Conservation (phyloP, 2,113 vertebrate species). For the Tragulus kanchil region DNA sequence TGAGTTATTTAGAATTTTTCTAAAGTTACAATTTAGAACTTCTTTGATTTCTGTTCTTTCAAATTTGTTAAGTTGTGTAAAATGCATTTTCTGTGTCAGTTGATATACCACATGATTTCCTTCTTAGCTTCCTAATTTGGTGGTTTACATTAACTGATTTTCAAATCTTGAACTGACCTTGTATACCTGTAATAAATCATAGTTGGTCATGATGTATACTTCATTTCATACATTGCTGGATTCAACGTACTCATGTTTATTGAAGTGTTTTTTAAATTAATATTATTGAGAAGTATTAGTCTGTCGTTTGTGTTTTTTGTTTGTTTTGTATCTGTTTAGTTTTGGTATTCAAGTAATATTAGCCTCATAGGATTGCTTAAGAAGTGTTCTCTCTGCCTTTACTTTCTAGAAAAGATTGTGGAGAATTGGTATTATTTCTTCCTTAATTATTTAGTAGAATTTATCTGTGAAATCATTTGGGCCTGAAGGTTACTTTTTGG, state of each 20-base stretch:
- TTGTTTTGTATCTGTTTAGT: not conserved
- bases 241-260: not conserved
- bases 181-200: not conserved
- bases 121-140: not conserved
- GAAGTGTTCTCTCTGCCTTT: not conserved
- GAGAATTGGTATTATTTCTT: not conserved
- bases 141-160: not conserved
- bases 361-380: not conserved
- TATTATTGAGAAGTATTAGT: not conserved
- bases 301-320: not conserved
- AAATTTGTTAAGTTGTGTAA: no score
- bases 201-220: not conserved
- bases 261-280: not conserved
- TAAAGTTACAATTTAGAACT: no score
- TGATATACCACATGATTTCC: not conserved
- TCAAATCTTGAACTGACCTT: not conserved
- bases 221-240: not conserved
- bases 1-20: not conserved
- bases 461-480: not conserved
- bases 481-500: not conserved
- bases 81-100: not conserved
- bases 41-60: no score
- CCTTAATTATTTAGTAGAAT: not conserved
- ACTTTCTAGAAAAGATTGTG: not conserved
- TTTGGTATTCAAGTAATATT: not conserved